phyloP scores from a whole-genome alignment of 2,797 vertebrate genomes.

The Prionace glauca region DNA sequence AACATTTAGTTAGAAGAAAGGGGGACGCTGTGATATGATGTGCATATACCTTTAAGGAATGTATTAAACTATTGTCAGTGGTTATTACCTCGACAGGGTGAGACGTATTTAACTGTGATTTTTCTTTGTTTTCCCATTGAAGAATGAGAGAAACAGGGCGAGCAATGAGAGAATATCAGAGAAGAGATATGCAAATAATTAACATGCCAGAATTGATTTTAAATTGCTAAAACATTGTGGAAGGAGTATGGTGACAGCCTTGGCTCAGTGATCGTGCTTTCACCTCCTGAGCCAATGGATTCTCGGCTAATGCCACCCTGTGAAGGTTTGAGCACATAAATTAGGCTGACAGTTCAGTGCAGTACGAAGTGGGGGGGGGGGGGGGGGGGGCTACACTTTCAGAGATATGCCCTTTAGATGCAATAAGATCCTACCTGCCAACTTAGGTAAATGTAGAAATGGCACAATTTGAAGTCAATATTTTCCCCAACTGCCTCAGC shows the following conservation, averaged over 20 bases:
- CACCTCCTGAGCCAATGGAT: not conserved
- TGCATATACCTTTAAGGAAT: too few relatives aligned
- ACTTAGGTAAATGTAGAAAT: not conserved
- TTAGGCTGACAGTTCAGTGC: not conserved
- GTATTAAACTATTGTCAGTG: too few relatives aligned
- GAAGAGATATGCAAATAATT: not conserved
- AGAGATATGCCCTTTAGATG: not conserved
- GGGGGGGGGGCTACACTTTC: not conserved
- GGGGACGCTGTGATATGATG: too few relatives aligned
- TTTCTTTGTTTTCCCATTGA: not conserved
- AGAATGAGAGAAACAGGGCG: not conserved
- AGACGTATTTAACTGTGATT: not conserved
- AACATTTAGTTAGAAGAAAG: too few relatives aligned
- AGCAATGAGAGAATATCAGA: not conserved
- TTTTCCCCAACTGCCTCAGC: not conserved
- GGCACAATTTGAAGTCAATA: not conserved
- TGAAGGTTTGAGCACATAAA: not conserved
- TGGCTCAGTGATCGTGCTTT: not conserved
- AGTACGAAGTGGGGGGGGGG: not conserved
- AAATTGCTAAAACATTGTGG: not conserved
- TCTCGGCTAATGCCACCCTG: not conserved
- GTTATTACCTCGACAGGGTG: too few relatives aligned
- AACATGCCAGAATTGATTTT: not conserved
- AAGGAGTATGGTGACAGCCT: not conserved
- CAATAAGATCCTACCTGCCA: not conserved